Base-by-base conservation (phyloP, 2,888 invertebrate species). In the Dasypolia templi region DNA sequence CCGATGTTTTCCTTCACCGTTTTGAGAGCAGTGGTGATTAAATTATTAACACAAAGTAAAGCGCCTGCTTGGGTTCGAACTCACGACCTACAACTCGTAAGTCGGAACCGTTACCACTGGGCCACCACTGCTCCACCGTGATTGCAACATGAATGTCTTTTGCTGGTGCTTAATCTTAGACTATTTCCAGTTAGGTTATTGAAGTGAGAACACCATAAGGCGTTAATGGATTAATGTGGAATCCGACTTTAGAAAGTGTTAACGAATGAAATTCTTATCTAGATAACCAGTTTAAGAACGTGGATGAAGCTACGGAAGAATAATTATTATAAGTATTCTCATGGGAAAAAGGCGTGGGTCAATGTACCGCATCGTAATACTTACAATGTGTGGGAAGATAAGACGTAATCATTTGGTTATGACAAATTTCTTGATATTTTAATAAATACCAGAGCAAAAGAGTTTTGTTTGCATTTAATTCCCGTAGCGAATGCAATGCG, bases 401-500 rank as follows among this genome's bases (percentile, higher is more conserved):
- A 59, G 35, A 66, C n/a, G 44, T 4, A 26, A 22, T 35, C 55
- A 46, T 66, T 77, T 65, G 22, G 29, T 29, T 44, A 51, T 58
- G 49, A 39, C 17, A 26, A 65, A 14, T 58, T 51, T 67, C n/a
- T 58, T 26, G 35, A 58, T 44, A 77, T 51, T 53, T 9, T 49
- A 59, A 29, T 75, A 53, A 46, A 35, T 56, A n/a, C 14, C 3
- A 26, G 19, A 51, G n/a, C 22, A 29, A 29, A 65, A 44, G 7
- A 59, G n/a, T 77, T 61, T 77, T 67, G 58, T 67, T 66, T 67
- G 68, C 46, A 46, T 75, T 59, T 66, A 14, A 75, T 77, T 77
- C 35, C 44, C 59, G 26, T 14, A 51, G 29, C 35, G 14, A 59
- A 66, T n/a, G 11, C 58, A 35, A 1, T 59, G 58, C 14, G 22